A percentile compares a stretch with the other conserved stretches of the same genome.
Conservation (phyloP, 2,113 vertebrate genomes). For the Corynorhinus townsendii region DNA sequence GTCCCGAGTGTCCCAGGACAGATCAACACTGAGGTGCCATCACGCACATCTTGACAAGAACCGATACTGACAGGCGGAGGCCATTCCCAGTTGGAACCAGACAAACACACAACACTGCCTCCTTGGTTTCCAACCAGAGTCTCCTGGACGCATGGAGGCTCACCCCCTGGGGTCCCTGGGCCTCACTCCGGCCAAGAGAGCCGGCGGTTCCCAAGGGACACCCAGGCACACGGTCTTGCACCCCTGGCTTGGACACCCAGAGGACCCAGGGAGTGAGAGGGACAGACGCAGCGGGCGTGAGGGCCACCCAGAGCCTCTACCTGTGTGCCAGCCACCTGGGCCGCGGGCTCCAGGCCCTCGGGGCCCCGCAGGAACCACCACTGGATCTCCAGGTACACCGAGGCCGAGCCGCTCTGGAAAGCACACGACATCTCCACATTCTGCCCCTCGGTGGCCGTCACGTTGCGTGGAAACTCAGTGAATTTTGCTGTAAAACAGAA, state of each 20-base stretch:
- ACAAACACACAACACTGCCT: background rate
- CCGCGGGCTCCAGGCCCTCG: constrained; percentile 84
- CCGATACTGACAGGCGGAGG: background rate
- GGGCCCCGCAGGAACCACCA: constrained; percentile 94
- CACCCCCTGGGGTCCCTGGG: background rate
- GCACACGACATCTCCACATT: constrained; percentile 98
- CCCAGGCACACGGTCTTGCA: too few relatives aligned
- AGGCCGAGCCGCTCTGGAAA: constrained; percentile 92
- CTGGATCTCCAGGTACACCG: constrained; percentile 95
- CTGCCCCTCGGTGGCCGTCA: constrained; percentile 93
- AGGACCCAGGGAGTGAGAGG: background rate
- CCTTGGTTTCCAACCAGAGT: background rate
- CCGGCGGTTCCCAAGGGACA: background rate
- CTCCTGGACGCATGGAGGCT: background rate
- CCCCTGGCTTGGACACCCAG: background rate
- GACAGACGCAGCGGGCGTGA: background rate
- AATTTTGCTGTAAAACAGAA: constrained; percentile 91
- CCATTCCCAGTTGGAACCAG: background rate
- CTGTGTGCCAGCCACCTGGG: constrained; percentile 87
- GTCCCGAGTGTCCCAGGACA: background rate
- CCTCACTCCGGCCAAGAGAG: background rate
- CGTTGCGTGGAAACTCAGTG: constrained; percentile 93
- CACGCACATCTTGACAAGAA: background rate
- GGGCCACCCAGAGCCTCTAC: constrained; percentile 71
- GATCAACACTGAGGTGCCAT: background rate